Conservation (phyloP, 2,113 vertebrate genomes). For the Carollia perspicillata region DNA sequence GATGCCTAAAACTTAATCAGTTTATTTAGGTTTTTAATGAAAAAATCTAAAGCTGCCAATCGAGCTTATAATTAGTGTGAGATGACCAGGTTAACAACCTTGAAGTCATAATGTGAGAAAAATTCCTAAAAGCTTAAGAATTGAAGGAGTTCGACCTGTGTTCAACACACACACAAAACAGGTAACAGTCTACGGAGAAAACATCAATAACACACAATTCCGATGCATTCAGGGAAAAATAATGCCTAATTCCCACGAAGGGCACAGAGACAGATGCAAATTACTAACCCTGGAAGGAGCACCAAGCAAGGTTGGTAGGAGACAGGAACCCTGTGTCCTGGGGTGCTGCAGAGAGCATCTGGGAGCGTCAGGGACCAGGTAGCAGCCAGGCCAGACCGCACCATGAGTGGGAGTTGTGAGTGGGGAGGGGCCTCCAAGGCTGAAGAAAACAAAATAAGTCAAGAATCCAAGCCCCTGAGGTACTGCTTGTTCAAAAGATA, state of each 20-base stretch:
- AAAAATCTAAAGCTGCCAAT: background rate
- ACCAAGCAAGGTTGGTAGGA: background rate
- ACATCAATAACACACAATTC: background rate
- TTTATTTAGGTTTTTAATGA: background rate
- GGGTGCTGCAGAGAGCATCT: background rate
- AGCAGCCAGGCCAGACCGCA: background rate
- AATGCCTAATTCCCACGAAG: background rate
- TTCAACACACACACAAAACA: background rate
- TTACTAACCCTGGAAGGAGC: background rate
- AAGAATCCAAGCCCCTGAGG: background rate
- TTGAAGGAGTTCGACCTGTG: background rate
- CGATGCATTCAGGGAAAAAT: too few species aligned
- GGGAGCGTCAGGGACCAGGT: background rate
- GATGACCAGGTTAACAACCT: background rate
- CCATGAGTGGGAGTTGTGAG: rapidly evolving
- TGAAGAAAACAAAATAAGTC: background rate
- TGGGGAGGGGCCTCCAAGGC: background rate
- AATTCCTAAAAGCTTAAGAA: background rate
- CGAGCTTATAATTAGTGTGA: background rate
- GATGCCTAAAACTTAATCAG: background rate
- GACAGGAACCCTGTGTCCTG: background rate
- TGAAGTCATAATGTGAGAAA: background rate
- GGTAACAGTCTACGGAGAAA: background rate
- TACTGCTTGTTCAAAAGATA: background rate
- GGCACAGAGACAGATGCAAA: background rate